phyloP scores from a whole-genome alignment of 2,888 invertebrate species.

The Xanthorhoe designata region DNA sequence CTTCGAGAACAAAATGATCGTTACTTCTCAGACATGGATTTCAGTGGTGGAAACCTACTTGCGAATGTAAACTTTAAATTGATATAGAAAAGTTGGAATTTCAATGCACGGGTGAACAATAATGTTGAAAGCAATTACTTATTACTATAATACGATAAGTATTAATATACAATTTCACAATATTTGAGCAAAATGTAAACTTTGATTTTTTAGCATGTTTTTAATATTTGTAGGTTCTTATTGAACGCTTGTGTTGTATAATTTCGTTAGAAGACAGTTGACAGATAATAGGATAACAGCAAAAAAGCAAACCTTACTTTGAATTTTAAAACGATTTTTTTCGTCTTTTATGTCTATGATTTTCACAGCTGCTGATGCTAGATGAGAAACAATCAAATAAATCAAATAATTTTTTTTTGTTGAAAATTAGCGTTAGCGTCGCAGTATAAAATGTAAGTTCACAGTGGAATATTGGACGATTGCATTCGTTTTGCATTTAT shows the following conservation, averaged over 20 bases:
- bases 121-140: constrained; percentile 10
- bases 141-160: background rate
- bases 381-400: too few relatives aligned
- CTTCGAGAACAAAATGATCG: constrained; percentile 32
- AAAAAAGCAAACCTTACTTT: too few relatives aligned
- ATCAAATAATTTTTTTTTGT: background rate
- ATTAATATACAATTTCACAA: too few relatives aligned
- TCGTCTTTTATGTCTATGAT: too few relatives aligned
- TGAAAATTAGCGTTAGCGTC: background rate
- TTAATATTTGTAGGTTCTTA: too few relatives aligned
- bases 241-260: too few relatives aligned
- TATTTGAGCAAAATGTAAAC: too few relatives aligned
- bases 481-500: constrained; percentile 45
- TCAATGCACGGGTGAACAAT: background rate
- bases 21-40: constrained; percentile 23
- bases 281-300: too few relatives aligned
- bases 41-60: constrained; percentile 9
- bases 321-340: too few relatives aligned
- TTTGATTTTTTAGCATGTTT: too few relatives aligned
- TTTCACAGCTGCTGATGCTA: too few relatives aligned
- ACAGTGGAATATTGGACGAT: constrained; percentile 34
- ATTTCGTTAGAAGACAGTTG: too few relatives aligned
- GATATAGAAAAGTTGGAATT: constrained; percentile 2
- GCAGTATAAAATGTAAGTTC: background rate
- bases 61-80: constrained; percentile 21